Base-by-base conservation (phyloP, 2,797 vertebrate genomes). In the Poecilia velifera region DNA sequence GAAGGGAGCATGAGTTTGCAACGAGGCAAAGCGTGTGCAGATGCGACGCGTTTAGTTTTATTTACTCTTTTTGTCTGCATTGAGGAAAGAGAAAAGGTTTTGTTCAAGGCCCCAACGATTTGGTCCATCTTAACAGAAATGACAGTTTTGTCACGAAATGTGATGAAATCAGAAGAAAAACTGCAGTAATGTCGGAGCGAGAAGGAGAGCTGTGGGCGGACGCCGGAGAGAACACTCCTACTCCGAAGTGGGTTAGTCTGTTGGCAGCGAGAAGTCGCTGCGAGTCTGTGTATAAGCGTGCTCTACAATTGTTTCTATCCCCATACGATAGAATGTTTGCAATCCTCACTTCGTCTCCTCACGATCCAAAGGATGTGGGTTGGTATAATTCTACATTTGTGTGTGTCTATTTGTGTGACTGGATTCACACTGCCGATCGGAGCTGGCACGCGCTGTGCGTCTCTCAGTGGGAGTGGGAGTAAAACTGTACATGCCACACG, bases 191-290 rank as follows among this genome's bases (percentile, higher is more conserved):
- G 91, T 90, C 86, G 78, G 88, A 90, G 74, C 77, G 73, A 90
- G 81, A 82, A 89, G 84, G 73, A 89, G 85, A 84, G 83, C 45
- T 83, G 88, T 91, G 87, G 89, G 87, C 74, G 78, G 84, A 89
- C 57, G 91, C 91, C 89, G 91, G 91, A 93, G 83, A 87, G 89
- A 94, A 88, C 87, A 86, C 85, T 85, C 89, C 91, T 79, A 81
- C 87, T 87, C 85, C 85, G 88, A 93, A 94, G 84, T 92, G 90
- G 92, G 93, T 90, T 89, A 91, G 84, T 87, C 88, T 91, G 82
- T 90, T 94, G 93, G 92, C 94, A 92, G 87, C 68, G n/a, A 80
- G 76, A 20, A 57, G 82, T 82, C 78, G 64, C 74, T 57, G 68
- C 76, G 79, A 82, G 49, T 84, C 57, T 84, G 79, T 79, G 76